Percentiles rank a stretch among this genome's conserved stretches.
phyloP scores from a whole-genome alignment of 1,140 invertebrate species.

The Hycleus cichorii region DNA sequence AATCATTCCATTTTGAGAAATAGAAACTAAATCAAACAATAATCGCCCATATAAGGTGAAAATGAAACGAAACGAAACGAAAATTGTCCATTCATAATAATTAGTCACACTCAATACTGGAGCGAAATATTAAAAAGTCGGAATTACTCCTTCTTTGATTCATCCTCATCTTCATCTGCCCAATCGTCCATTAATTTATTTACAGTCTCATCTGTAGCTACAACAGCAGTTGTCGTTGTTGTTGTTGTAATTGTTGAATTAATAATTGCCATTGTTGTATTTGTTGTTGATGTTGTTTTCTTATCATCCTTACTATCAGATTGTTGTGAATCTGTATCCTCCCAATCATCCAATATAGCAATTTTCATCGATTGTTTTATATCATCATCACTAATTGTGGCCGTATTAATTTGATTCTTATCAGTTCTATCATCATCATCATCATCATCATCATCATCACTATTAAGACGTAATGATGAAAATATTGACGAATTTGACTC shows the following conservation, averaged over 20 bases:
- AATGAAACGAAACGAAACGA: too few relatives aligned
- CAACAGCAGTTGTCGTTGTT: not conserved
- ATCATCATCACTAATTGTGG: not conserved
- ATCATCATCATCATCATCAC: too few relatives aligned
- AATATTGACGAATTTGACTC: too few relatives aligned
- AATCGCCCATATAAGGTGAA: too few relatives aligned
- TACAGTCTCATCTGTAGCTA: constrained; percentile 25
- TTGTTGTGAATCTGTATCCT: constrained; percentile 40
- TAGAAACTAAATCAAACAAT: too few relatives aligned
- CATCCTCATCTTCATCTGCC: constrained; percentile 39
- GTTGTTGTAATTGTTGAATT: not conserved
- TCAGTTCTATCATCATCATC: too few relatives aligned
- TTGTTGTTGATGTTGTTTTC: not conserved
- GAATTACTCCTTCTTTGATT: constrained; percentile 15
- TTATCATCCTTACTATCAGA: constrained; percentile 26
- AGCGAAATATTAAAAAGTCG: too few relatives aligned
- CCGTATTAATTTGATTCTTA: too few relatives aligned
- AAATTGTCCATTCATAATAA: too few relatives aligned
- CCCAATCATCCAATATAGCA: constrained; percentile 38
- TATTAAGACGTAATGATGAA: too few relatives aligned
- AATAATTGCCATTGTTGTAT: not conserved
- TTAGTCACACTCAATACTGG: too few relatives aligned
- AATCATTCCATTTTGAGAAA: too few relatives aligned
- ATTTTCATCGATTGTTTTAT: constrained; percentile 22
- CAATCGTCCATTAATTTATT: constrained; percentile 41